Conservation (phyloP, 53 echinoderm and acorn worm genomes). For the Actinopyga echinites region DNA sequence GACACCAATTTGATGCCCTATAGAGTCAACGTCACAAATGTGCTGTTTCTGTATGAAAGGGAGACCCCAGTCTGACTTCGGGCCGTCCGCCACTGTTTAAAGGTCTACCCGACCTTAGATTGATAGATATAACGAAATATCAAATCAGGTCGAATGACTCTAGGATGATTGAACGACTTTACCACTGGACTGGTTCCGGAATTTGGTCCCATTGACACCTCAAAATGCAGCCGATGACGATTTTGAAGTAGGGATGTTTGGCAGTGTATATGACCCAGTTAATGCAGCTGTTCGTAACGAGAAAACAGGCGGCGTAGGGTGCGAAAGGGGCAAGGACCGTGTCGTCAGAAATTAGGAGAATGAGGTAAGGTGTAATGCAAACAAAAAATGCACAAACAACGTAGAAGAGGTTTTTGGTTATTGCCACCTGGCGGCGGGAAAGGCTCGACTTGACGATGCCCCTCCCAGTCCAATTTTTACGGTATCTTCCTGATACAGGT, state of each 20-base stretch:
- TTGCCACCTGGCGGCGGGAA: constrained; percentile 56
- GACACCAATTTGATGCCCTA: too few relatives aligned
- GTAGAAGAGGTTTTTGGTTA: too few relatives aligned
- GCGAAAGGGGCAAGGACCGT: constrained; percentile 56
- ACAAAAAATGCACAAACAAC: constrained; percentile 63
- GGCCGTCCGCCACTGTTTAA: too few relatives aligned
- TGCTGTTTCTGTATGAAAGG: too few relatives aligned
- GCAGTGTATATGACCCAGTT: constrained; percentile 76
- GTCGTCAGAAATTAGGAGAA: constrained; percentile 36
- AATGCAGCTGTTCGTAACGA: constrained; percentile 61
- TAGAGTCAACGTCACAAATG: too few relatives aligned
- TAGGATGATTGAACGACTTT: too few relatives aligned
- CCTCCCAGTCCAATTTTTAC: not conserved
- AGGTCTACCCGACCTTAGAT: too few relatives aligned
- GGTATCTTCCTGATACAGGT: not conserved
- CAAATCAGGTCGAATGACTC: too few relatives aligned
- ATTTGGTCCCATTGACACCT: constrained; percentile 52
- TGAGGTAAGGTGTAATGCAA: constrained; percentile 60
- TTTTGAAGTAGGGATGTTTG: constrained; percentile 74
- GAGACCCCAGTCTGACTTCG: too few relatives aligned
- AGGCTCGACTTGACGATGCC: constrained; percentile 33
- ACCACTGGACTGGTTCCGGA: constrained; percentile 55
- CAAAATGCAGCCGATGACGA: constrained; percentile 53
- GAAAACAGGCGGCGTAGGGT: constrained; percentile 56
- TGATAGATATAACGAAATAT: too few relatives aligned